phyloP scores from a whole-genome alignment of 2,888 invertebrate species.

The Scaptomyza cyrtandrae region DNA sequence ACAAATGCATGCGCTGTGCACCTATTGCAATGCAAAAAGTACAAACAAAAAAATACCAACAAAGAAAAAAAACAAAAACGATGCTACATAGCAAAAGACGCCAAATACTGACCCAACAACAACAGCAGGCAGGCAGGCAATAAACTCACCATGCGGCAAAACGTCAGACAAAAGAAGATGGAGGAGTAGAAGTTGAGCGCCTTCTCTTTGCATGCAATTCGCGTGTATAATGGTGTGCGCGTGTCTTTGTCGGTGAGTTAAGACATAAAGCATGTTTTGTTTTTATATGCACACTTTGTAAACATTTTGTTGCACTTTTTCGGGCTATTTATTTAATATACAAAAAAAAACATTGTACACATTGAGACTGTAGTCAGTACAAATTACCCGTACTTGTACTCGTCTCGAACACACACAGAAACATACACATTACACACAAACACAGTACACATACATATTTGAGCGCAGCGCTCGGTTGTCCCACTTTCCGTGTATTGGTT shows the following conservation, averaged over 20 bases:
- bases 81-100: conserved; percentile 54
- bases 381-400: conserved; percentile 61
- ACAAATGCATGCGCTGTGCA: conserved; percentile 39
- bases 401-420: conserved; percentile 52
- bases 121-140: conserved; percentile 55
- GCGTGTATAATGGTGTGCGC: conserved; percentile 68
- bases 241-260: conserved; percentile 64
- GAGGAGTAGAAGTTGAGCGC: conserved; percentile 76
- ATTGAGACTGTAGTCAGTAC: conserved; percentile 59
- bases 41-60: conserved; percentile 19
- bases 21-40: conserved; percentile 30
- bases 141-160: conserved; percentile 78
- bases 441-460: conserved; percentile 47
- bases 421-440: conserved; percentile 43
- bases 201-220: conserved; percentile 73
- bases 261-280: conserved; percentile 67
- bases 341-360: conserved; percentile 49
- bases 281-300: conserved; percentile 60
- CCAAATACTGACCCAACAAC: conserved; percentile 70
- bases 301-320: conserved; percentile 64
- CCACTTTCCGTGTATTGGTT: conserved; percentile 79
- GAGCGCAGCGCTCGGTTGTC: conserved; percentile 73
- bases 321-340: conserved; percentile 47
- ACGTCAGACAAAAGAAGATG: conserved; percentile 79
- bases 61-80: conserved; percentile 27